phyloP scores from a whole-genome alignment of 2,797 vertebrate genomes.

The Eremophila alpestris region DNA sequence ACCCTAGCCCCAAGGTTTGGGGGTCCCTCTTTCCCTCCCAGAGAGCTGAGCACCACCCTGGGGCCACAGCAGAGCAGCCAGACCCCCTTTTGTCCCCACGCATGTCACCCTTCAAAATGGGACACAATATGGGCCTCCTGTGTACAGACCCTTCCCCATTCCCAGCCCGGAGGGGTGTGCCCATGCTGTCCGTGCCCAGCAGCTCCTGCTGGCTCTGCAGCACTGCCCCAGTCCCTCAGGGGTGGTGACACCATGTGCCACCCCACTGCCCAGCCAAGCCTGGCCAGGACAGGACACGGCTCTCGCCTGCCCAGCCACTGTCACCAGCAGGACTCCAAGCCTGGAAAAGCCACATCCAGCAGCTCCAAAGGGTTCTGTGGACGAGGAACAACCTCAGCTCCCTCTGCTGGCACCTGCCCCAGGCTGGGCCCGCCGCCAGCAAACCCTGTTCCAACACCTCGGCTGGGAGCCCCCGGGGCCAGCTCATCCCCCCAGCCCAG shows the following conservation, averaged over 20 bases:
- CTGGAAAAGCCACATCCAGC: neutral
- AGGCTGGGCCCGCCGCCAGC: neutral
- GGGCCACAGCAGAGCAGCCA: neutral
- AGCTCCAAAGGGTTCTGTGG: neutral
- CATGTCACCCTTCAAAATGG: neutral
- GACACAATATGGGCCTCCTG: accelerated
- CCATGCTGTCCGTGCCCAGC: neutral
- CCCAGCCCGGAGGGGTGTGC: neutral
- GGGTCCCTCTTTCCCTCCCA: neutral
- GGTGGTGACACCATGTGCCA: neutral
- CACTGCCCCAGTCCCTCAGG: neutral
- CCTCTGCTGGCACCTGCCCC: conserved; percentile 52
- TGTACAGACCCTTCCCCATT: neutral
- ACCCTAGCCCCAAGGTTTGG: accelerated
- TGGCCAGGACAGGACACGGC: accelerated
- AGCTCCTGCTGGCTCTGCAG: neutral
- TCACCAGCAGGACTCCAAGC: neutral
- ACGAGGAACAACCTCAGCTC: conserved; percentile 18
- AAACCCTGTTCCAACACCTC: neutral
- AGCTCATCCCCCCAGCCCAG: neutral
- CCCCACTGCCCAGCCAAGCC: neutral
- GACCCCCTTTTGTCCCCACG: neutral
- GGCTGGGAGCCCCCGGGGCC: neutral
- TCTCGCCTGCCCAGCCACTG: neutral
- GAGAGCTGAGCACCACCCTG: neutral